phyloP scores from a whole-genome alignment of 2,113 vertebrate species.

The Poecilia latipinna region DNA sequence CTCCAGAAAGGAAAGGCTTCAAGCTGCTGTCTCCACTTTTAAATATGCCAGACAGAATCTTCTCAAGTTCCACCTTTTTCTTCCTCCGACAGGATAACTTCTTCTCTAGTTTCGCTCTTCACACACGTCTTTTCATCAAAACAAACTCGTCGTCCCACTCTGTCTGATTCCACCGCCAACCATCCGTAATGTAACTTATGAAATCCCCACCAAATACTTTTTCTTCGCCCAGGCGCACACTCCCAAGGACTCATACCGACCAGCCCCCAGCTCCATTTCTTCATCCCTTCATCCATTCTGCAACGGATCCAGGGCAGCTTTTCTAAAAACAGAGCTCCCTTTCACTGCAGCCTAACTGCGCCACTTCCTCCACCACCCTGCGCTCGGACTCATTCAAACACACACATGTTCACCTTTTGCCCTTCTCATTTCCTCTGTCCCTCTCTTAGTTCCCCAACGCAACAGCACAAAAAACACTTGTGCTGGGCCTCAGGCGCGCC shows the following conservation, averaged over 20 bases:
- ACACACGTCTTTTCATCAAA: conserved; percentile 43
- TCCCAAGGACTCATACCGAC: neutral
- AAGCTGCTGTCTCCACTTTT: conserved; percentile 19
- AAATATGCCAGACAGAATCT: conserved; percentile 20
- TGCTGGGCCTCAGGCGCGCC: conserved; percentile 47
- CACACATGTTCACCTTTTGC: conserved; percentile 34
- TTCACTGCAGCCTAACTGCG: conserved; percentile 65
- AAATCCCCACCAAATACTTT: neutral
- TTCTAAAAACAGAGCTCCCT: conserved; percentile 72
- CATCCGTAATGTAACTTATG: conserved; percentile 5
- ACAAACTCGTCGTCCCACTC: conserved; percentile 30
- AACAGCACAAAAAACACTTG: conserved; percentile 55
- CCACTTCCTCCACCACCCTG: conserved; percentile 56
- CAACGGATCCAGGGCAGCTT: conserved; percentile 17
- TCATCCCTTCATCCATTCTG: neutral
- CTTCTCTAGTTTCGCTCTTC: conserved; percentile 53
- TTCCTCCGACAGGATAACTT: conserved; percentile 51
- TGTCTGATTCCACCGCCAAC: conserved; percentile 6
- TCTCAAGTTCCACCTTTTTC: conserved; percentile 63
- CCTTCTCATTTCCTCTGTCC: conserved; percentile 58
- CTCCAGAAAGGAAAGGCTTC: conserved; percentile 12
- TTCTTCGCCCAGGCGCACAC: neutral
- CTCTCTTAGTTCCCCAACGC: conserved; percentile 48
- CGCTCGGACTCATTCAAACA: conserved; percentile 24
- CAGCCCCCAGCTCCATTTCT: neutral